These are phyloP conservation scores for Cardiocondyla obscurior DNA, from an alignment of 1,140 invertebrate genomes.

Conservation along the genomic window DNA sequence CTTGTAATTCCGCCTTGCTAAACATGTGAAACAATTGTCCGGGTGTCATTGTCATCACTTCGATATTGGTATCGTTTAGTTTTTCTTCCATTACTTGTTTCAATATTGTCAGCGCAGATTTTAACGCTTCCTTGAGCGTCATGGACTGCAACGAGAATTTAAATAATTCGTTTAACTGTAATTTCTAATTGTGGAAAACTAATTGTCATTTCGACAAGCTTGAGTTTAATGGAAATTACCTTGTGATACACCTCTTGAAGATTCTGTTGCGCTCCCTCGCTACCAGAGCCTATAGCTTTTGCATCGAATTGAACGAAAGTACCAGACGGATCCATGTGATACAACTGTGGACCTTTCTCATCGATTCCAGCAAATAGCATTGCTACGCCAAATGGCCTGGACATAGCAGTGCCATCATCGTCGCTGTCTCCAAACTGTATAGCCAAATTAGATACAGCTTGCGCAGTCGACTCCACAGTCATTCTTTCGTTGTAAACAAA, in stretches of 20 bases:
- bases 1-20: slow-evolving; percentile 94
- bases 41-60: slow-evolving; percentile 97
- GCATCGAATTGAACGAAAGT: slow-evolving; percentile 99
- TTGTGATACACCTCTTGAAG: slow-evolving; percentile 94
- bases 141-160: slow-evolving; percentile 91
- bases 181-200: too few relatives aligned
- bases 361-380: slow-evolving; percentile 95
- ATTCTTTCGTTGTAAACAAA: slow-evolving; percentile 98
- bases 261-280: slow-evolving; percentile 99
- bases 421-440: slow-evolving; percentile 99
- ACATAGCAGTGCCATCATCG: slow-evolving; percentile 98
- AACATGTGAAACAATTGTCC: slow-evolving; percentile 95
- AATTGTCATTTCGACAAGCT: slow-evolving; percentile 7
- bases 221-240: slow-evolving; percentile 81
- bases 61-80: slow-evolving; percentile 98
- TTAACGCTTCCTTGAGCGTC: slow-evolving; percentile 97
- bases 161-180: slow-evolving; percentile 4
- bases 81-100: slow-evolving; percentile 99
- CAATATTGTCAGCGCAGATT: slow-evolving; percentile 95
- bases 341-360: slow-evolving; percentile 93
- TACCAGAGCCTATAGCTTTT: slow-evolving; percentile 99
- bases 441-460: slow-evolving; percentile 98
- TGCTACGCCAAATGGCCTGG: slow-evolving; percentile 99
- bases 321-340: slow-evolving; percentile 99
- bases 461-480: slow-evolving; percentile 98